Conservation (phyloP, 2,888 invertebrate genomes). For the Lasioglossum villosulum region DNA sequence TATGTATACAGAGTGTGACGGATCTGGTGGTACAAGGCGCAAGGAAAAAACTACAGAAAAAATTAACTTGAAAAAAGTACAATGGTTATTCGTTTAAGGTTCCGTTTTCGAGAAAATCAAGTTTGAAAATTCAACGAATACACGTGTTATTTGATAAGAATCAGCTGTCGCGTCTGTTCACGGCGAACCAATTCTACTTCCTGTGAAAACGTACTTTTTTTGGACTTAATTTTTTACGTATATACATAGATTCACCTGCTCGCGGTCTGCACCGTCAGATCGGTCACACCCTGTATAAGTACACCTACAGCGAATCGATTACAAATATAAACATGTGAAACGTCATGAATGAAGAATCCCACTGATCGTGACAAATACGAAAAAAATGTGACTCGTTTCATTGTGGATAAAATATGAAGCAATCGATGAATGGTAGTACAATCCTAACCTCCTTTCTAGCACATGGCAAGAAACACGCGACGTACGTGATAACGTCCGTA, state of each 20-base stretch:
- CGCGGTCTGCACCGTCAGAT: no score
- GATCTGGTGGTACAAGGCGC: no score
- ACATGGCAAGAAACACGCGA: not conserved
- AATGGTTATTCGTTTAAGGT: no score
- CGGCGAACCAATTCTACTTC: not conserved
- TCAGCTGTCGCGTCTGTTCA: not conserved
- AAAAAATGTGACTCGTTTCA: not conserved
- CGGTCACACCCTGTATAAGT: no score
- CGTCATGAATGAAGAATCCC: not conserved
- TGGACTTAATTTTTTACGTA: no score
- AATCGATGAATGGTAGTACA: not conserved
- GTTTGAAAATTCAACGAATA: not conserved
- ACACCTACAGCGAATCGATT: not conserved
- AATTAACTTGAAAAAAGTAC: no score
- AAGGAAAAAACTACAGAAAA: no score
- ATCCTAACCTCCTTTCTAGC: slow-evolving; percentile 45
- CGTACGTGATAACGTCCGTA: not conserved
- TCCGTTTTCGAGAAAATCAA: no score
- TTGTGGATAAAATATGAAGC: not conserved
- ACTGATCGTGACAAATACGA: not conserved
- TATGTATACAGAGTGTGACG: not conserved
- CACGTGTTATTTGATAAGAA: no score
- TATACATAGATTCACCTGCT: no score
- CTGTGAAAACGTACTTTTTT: no score
- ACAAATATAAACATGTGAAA: not conserved